phyloP scores from a whole-genome alignment of 2,888 invertebrate species.

The Periphyllus acericola region DNA sequence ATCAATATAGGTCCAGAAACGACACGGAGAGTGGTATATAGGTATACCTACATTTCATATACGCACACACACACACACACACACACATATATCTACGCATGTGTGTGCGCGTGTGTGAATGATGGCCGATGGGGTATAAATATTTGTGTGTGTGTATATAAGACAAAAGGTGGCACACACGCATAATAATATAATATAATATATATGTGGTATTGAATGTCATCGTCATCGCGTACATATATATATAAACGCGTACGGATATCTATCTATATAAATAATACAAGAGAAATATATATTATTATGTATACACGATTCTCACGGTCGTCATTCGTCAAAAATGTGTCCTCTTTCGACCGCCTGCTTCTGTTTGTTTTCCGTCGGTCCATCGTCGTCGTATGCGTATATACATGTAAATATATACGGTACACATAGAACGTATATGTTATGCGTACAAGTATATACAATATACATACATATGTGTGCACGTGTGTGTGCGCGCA shows the following conservation, averaged over 20 bases:
- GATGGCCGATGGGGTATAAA: not conserved
- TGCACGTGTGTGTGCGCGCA: too few relatives aligned
- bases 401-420: not conserved
- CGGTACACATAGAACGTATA: not conserved
- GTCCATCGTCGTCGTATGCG: not conserved
- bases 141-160: not conserved
- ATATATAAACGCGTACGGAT: not conserved
- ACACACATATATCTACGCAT: too few relatives aligned
- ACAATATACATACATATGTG: not conserved
- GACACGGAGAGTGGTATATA: too few relatives aligned
- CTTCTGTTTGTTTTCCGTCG: slow-evolving; percentile 10
- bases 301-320: slow-evolving; percentile 42
- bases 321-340: slow-evolving; percentile 57
- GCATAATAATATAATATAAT: not conserved
- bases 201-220: slow-evolving; percentile 27
- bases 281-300: not conserved
- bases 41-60: too few relatives aligned
- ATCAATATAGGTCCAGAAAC: slow-evolving; percentile 44
- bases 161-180: slow-evolving; percentile 38
- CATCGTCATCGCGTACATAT: not conserved
- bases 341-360: slow-evolving; percentile 29
- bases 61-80: too few relatives aligned
- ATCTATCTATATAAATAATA: not conserved
- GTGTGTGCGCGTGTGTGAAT: not conserved
- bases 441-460: not conserved